Conservation (phyloP, 2,113 vertebrate species). For the Rhizomys pruinosus region DNA sequence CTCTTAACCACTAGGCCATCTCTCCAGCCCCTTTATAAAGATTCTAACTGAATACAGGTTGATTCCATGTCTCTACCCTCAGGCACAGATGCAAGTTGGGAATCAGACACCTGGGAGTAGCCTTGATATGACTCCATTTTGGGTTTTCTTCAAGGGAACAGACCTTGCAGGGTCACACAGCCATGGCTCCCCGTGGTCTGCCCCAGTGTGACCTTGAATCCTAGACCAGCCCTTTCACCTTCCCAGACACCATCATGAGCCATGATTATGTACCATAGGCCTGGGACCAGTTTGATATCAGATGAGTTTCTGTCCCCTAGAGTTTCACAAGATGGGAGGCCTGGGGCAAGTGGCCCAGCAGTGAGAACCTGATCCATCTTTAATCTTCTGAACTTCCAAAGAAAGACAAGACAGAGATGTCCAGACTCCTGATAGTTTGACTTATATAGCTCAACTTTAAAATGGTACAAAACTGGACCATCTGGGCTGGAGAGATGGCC, state of each 20-base stretch:
- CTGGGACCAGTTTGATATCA: neutral
- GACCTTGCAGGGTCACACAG: neutral
- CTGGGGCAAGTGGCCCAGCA: neutral
- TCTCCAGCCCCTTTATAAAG: too few species aligned
- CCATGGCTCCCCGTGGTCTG: neutral
- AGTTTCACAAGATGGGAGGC: neutral
- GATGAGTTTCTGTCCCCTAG: neutral
- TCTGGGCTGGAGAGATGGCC: too few species aligned
- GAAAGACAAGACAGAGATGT: neutral
- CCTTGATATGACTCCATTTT: too few species aligned
- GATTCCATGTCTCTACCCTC: too few species aligned
- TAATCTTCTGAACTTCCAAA: neutral
- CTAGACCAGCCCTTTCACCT: neutral
- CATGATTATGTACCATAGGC: neutral
- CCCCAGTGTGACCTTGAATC: neutral
- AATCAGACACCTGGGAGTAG: neutral
- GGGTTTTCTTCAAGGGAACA: neutral
- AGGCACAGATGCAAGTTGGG: neutral
- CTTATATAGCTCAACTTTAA: neutral
- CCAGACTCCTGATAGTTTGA: neutral
- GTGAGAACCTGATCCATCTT: neutral
- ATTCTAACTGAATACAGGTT: neutral
- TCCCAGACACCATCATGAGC: neutral
- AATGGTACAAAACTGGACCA: neutral
- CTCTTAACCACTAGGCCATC: too few species aligned